Evolutionary conservation across 2,888 invertebrate genomes (phyloP).

Genomic region (Galeopsomyia nigrocyanea): DNA sequence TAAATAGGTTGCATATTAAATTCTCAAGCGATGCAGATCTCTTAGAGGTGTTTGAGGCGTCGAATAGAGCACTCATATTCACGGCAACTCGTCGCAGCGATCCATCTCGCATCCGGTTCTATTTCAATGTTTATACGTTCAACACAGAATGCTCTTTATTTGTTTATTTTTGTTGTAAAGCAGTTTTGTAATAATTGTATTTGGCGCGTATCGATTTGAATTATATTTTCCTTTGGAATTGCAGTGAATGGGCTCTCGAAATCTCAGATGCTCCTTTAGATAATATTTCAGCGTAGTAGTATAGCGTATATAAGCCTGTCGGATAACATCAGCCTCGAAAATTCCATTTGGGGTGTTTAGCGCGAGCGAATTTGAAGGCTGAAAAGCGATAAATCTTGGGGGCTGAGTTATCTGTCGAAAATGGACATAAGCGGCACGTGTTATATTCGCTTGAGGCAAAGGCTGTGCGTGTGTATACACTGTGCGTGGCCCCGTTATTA

Average conservation of each 20-base stretch:
- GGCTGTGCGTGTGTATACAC: constrained; percentile 20
- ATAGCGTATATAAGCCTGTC: background rate
- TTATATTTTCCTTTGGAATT: too few relatives aligned
- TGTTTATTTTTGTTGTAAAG: too few relatives aligned
- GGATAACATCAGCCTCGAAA: constrained; percentile 20
- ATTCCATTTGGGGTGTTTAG: constrained; percentile 17
- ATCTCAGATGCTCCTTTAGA: constrained; percentile 1
- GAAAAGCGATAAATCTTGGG: constrained; percentile 61
- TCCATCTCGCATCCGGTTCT: too few relatives aligned
- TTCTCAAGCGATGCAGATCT: background rate
- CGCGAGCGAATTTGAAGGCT: constrained; percentile 24
- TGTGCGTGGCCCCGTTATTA: constrained; percentile 28
- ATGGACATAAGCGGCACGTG: constrained; percentile 67
- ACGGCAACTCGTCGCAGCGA: too few relatives aligned
- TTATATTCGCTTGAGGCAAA: constrained; percentile 22
- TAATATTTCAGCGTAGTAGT: background rate
- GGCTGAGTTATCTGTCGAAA: constrained; percentile 60
- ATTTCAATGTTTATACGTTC: too few relatives aligned
- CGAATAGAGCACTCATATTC: too few relatives aligned
- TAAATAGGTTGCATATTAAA: too few relatives aligned
- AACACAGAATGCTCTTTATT: too few relatives aligned
- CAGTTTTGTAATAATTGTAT: too few relatives aligned
- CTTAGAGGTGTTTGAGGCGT: too few relatives aligned
- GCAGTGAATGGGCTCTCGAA: background rate
- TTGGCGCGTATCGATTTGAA: too few relatives aligned